Conservation (phyloP, 2,888 invertebrate genomes). For the Cylloceria caligata region DNA sequence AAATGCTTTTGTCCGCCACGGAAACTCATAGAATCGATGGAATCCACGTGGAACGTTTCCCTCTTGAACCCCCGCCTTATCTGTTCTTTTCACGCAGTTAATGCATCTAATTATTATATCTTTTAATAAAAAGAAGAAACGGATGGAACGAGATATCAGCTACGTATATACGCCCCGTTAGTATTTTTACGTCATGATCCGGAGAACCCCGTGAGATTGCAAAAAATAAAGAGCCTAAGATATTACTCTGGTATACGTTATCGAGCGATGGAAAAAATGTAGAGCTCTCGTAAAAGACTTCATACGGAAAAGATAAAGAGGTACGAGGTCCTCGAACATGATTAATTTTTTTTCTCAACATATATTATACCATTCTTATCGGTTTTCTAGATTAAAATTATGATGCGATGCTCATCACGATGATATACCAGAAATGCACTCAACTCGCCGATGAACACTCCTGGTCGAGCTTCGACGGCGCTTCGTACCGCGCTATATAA, state of each 20-base stretch:
- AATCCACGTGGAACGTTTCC: constrained; percentile 38
- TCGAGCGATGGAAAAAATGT: constrained; percentile 19
- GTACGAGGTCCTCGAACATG: background rate
- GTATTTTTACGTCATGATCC: constrained; percentile 6
- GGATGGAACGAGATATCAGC: constrained; percentile 9
- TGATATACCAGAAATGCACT: constrained; percentile 2
- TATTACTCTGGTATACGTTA: background rate
- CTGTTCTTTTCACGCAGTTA: constrained; percentile 17
- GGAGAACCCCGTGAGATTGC: background rate
- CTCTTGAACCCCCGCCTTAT: constrained; percentile 10
- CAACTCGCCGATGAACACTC: too few species aligned
- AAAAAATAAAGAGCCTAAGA: constrained; percentile 16
- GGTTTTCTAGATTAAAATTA: constrained; percentile 12
- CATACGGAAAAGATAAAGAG: constrained; percentile 1
- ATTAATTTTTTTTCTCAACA: background rate
- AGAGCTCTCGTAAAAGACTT: constrained; percentile 1
- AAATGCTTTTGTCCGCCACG: constrained; percentile 54
- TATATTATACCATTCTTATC: background rate
- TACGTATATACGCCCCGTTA: background rate
- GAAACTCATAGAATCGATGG: constrained; percentile 48
- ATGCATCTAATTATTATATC: constrained; percentile 23
- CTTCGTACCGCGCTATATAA: background rate
- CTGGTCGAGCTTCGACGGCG: background rate
- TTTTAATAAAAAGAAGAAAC: constrained; percentile 18
- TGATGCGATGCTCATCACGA: background rate